Evolutionary conservation across 1,140 invertebrate species (phyloP).

Genomic region (Eurosta solidaginis): DNA sequence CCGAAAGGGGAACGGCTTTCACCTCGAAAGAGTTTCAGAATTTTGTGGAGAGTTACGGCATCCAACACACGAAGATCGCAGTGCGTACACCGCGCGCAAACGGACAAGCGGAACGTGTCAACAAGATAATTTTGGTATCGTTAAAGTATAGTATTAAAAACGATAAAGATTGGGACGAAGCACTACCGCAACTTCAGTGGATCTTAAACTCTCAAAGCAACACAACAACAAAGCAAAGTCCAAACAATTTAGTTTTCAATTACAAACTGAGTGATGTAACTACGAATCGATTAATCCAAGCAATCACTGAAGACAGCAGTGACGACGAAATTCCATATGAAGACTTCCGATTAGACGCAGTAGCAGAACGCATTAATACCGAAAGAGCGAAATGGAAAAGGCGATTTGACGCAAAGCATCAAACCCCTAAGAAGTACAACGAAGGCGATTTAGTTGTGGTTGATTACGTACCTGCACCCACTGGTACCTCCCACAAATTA

Average conservation of each 20-base stretch:
- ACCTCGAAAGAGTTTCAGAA: constrained; percentile 31
- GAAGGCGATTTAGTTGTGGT: background rate
- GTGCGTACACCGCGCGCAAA: no score
- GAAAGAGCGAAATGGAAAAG: background rate
- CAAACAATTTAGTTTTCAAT: no score
- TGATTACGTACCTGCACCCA: background rate
- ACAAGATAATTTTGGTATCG: background rate
- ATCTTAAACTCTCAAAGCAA: no score
- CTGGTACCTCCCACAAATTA: no score
- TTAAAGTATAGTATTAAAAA: background rate
- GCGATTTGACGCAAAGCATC: background rate
- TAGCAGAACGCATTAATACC: background rate
- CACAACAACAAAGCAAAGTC: background rate
- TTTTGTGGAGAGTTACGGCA: background rate
- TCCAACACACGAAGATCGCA: no score
- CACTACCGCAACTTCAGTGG: no score
- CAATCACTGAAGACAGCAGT: background rate
- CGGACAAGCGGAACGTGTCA: no score
- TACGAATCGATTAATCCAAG: background rate
- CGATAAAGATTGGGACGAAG: background rate
- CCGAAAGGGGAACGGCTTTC: background rate
- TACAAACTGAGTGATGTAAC: background rate
- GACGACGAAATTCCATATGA: background rate
- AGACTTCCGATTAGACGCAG: background rate
- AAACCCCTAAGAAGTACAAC: background rate